phyloP scores from a whole-genome alignment of 2,113 vertebrate genomes.

The Phaethon lepturus region DNA sequence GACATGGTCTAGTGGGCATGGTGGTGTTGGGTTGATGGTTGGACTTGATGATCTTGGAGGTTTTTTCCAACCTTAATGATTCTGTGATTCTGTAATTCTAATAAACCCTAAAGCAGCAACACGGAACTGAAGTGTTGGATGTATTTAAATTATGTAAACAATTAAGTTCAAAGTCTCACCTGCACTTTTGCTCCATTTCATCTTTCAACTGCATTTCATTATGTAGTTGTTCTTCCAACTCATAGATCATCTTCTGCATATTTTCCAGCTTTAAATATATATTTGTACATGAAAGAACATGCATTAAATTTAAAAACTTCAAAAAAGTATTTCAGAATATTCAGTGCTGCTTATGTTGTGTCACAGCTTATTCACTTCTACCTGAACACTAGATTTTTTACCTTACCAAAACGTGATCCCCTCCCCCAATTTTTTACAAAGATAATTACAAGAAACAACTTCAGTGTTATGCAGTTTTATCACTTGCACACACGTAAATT shows the following conservation, averaged over 20 bases:
- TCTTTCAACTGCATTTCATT: conserved; percentile 98
- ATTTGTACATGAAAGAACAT: conserved; percentile 51
- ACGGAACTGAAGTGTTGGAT: background rate
- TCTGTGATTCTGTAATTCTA: background rate
- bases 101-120: background rate
- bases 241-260: conserved; percentile 94
- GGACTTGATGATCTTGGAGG: too few species aligned
- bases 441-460: background rate
- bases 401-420: background rate
- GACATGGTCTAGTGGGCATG: too few species aligned
- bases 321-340: background rate
- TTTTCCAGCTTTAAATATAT: conserved; percentile 88
- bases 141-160: conserved; percentile 23
- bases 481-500: background rate
- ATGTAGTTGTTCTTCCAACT: conserved; percentile 95
- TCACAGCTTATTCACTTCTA: background rate
- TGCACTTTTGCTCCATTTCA: conserved; percentile 97
- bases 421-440: too few species aligned
- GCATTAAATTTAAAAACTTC: background rate
- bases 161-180: conserved; percentile 77
- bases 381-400: background rate
- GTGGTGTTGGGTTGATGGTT: too few species aligned
- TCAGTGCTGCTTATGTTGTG: background rate
- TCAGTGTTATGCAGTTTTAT: background rate
- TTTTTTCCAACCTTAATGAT: too few species aligned